Percentiles rank a stretch among this genome's conserved stretches.
Evolutionary conservation across 2,113 vertebrate species (phyloP).

Genomic region (Butastur rufipennis): DNA sequence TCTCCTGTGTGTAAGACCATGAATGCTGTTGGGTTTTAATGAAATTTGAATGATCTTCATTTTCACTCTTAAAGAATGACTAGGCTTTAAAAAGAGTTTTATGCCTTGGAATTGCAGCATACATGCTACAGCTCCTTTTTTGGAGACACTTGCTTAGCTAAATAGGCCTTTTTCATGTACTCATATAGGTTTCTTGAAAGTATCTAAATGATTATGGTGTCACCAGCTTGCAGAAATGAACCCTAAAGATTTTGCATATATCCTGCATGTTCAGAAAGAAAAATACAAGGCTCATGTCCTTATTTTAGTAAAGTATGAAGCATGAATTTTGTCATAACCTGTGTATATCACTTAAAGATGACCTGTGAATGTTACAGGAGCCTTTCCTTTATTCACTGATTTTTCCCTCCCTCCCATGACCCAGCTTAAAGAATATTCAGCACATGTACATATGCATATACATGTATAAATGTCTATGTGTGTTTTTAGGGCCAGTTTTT

Average conservation of each 20-base stretch:
- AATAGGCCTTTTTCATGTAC: neutral
- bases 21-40: neutral
- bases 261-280: neutral
- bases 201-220: neutral
- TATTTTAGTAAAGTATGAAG: neutral
- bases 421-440: neutral
- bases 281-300: neutral
- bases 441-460: too few relatives aligned
- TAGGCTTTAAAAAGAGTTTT: neutral
- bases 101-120: neutral
- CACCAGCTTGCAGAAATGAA: neutral
- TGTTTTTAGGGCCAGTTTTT: neutral
- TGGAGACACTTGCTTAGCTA: neutral
- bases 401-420: neutral
- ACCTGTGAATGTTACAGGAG: neutral
- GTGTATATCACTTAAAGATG: neutral
- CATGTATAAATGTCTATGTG: accelerated
- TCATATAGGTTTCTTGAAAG: neutral
- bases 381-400: neutral
- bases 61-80: neutral
- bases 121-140: neutral
- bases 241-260: neutral
- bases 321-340: neutral
- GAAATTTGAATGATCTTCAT: neutral
- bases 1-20: neutral